Base-by-base conservation (phyloP, 2,113 vertebrate genomes). In the Hemibates koningsi region DNA sequence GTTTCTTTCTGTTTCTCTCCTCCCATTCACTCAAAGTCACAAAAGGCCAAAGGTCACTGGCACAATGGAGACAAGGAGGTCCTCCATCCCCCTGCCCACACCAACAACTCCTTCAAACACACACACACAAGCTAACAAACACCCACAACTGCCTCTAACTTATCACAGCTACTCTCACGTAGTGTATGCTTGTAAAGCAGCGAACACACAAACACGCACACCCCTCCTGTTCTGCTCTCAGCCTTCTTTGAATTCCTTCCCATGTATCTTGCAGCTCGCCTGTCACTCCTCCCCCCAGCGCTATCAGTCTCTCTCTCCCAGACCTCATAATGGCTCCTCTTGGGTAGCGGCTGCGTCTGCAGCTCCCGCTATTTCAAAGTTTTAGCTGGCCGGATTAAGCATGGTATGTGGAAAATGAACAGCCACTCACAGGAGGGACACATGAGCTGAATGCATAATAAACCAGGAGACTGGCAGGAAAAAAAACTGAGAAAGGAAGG, bases 391-490 rank as follows among this genome's bases (percentile, higher is more conserved):
- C 82, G 89, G 95, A 96, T 96, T 95, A 96, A 95, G 93, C 78
- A 12, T 85, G 94, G 93, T 92, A 95, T 95, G 93, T 94, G 89
- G 93, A 93, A 95, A 95, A 95, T 93, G 95, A 96, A 93, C 95
- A 94, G 93, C 91, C 94, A 93, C 92, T 96, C 94, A 89, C 90
- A 92, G 84, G 90, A 93, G 91, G 89, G 92, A 94, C 94, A 94
- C 94, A 93, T 93, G 92, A 95, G 93, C 92, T 93, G 93, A 94
- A 94, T 95, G 90, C 93, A 92, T 95, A 95, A 96, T 94, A 93
- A 93, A 95, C 92, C 87, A 59, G 66, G 82, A 92, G 90, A 91
- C 87, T 68, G 83, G 83, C 61, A 89, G 36, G 29, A 21, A 73
- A 45, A 68, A 84, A 56, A 43, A 36, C 7, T 3, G 56, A 79